These are phyloP conservation scores for Tokudaia tokunoshimensis DNA, from an alignment of 2,797 vertebrate species.

Conservation along the genomic window DNA sequence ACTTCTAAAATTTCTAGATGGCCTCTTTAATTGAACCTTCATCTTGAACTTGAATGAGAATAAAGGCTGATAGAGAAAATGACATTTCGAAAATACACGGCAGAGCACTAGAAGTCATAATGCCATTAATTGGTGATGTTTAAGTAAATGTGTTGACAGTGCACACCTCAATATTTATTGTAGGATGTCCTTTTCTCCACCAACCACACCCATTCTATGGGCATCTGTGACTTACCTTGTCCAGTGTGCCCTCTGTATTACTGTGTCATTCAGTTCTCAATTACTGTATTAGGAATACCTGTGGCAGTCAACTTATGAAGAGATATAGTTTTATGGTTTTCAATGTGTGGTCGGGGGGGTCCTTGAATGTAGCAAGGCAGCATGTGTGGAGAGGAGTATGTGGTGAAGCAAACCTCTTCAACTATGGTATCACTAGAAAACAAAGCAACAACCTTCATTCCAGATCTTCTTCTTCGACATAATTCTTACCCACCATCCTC, in stretches of 20 bases:
- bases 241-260: neutral
- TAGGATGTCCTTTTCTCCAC: neutral
- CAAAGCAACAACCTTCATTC: neutral
- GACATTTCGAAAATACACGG: neutral
- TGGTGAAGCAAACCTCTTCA: neutral
- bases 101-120: neutral
- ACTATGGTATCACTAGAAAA: neutral
- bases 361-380: neutral
- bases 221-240: neutral
- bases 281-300: neutral
- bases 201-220: neutral
- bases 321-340: neutral
- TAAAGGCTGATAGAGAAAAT: neutral
- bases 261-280: neutral
- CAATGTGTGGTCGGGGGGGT: neutral
- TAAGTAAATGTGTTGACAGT: neutral
- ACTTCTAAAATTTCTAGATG: neutral
- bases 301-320: neutral
- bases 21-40: neutral
- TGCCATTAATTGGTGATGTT: neutral
- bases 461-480: no score
- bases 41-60: neutral
- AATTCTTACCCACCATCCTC: neutral
- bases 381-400: rapidly evolving
- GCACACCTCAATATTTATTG: neutral